These are phyloP conservation scores for Maccullochella peelii DNA, from an alignment of 2,113 vertebrate species.

Conservation along the genomic window DNA sequence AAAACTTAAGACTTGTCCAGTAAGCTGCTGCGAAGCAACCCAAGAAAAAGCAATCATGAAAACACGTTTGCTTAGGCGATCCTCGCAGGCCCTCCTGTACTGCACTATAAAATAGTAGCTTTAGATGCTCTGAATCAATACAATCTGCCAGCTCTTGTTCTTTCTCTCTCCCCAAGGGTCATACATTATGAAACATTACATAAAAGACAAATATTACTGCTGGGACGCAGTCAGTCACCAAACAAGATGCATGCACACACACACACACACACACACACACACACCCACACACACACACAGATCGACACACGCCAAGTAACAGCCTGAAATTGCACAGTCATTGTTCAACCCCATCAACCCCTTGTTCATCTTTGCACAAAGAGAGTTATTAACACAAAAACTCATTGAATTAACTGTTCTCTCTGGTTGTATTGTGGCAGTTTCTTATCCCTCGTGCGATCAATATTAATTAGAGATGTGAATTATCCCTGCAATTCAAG, in stretches of 20 bases:
- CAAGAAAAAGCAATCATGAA: conserved; percentile 67
- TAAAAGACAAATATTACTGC: conserved; percentile 78
- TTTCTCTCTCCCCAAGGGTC: conserved; percentile 64
- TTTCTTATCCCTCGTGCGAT: conserved; percentile 66
- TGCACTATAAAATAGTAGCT: conserved; percentile 67
- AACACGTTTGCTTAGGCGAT: conserved; percentile 49
- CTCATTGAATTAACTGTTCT: conserved; percentile 61
- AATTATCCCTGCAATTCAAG: conserved; percentile 73
- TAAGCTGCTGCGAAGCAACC: conserved; percentile 16
- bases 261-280: neutral
- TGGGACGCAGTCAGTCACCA: conserved; percentile 45
- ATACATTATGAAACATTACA: conserved; percentile 80
- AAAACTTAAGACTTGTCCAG: conserved; percentile 17
- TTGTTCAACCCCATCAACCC: conserved; percentile 25
- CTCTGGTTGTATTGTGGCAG: conserved; percentile 65
- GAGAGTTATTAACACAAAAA: conserved; percentile 60
- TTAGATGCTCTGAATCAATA: conserved; percentile 83
- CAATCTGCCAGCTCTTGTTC: conserved; percentile 72
- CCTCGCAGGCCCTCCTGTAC: conserved; percentile 51
- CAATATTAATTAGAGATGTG: conserved; percentile 81
- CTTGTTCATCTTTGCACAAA: conserved; percentile 46
- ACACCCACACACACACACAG: conserved; percentile 10
- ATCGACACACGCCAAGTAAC: conserved; percentile 14
- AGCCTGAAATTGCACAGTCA: conserved; percentile 51
- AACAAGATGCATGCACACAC: conserved; percentile 15